Evolutionary conservation across 2,797 vertebrate species (phyloP).

Genomic region (Peromyscus attwateri): DNA sequence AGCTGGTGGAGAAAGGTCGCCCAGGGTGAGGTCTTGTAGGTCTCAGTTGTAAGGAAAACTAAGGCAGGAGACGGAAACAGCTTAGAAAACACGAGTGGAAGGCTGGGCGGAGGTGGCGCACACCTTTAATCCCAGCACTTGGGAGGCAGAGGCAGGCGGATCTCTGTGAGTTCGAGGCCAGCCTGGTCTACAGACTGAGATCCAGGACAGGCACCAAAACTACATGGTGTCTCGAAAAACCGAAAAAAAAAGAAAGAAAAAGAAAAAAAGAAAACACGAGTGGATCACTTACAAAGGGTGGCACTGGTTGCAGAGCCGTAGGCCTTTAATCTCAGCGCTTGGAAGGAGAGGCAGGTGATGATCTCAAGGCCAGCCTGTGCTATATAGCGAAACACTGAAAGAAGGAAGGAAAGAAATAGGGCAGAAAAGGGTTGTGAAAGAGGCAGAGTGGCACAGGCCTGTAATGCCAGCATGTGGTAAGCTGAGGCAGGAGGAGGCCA

Average conservation of each 20-base stretch:
- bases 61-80: neutral
- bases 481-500: neutral
- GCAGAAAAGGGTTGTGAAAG: neutral
- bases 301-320: neutral
- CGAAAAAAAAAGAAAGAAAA: too few relatives aligned
- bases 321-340: neutral
- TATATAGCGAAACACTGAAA: neutral
- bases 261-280: neutral
- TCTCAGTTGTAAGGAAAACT: neutral
- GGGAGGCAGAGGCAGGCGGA: too few relatives aligned
- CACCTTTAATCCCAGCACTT: too few relatives aligned
- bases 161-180: too few relatives aligned
- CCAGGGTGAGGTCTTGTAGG: neutral
- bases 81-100: neutral
- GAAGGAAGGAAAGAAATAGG: neutral
- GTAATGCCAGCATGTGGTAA: neutral
- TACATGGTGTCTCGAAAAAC: too few relatives aligned
- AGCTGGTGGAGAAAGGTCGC: neutral
- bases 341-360: neutral
- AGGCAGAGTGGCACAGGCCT: neutral
- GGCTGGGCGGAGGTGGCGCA: too few relatives aligned
- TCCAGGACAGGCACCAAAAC: too few relatives aligned
- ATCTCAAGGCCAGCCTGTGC: neutral
- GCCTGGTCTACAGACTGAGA: too few relatives aligned
- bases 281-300: neutral